Percentiles rank a stretch among this genome's conserved stretches.
phyloP scores from a whole-genome alignment of 2,888 invertebrate genomes.

The Laspeyria flexula region DNA sequence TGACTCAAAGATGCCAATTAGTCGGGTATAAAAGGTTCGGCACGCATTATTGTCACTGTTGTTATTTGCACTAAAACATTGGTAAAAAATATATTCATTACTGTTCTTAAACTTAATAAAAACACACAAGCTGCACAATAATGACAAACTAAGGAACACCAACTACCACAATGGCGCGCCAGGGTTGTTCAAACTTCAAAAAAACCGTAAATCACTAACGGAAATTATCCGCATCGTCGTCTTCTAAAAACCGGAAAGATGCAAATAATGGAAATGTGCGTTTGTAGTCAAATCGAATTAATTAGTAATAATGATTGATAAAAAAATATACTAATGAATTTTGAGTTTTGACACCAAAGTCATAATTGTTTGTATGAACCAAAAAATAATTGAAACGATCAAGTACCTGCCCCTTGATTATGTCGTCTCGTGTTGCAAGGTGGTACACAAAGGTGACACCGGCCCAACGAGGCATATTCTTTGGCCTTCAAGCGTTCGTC shows the following conservation, averaged over 20 bases:
- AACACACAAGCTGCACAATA: conserved; percentile 68
- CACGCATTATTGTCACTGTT: conserved; percentile 84
- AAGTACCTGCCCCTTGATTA: too few relatives aligned
- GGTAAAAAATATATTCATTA: conserved; percentile 78
- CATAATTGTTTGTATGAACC: too few relatives aligned
- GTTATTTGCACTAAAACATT: conserved; percentile 68
- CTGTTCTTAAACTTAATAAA: conserved; percentile 67
- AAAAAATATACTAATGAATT: too few relatives aligned
- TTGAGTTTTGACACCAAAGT: too few relatives aligned
- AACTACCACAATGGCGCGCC: conserved; percentile 78
- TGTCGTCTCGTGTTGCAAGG: too few relatives aligned
- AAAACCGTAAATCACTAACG: conserved; percentile 48
- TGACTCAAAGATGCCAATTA: conserved; percentile 77
- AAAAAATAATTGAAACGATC: too few relatives aligned
- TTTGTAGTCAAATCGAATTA: too few relatives aligned
- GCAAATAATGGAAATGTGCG: neutral
- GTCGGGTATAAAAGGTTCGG: conserved; percentile 80
- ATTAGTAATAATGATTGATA: too few relatives aligned
- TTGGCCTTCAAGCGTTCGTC: too few relatives aligned
- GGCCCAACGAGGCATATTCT: too few relatives aligned
- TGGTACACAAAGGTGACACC: too few relatives aligned
- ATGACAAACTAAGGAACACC: conserved; percentile 71
- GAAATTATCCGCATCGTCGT: conserved; percentile 6
- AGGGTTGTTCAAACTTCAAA: conserved; percentile 54
- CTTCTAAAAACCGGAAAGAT: conserved; percentile 1